Evolutionary conservation across 2,888 invertebrate genomes (phyloP).

Genomic region (Trissoscelio sp.): DNA sequence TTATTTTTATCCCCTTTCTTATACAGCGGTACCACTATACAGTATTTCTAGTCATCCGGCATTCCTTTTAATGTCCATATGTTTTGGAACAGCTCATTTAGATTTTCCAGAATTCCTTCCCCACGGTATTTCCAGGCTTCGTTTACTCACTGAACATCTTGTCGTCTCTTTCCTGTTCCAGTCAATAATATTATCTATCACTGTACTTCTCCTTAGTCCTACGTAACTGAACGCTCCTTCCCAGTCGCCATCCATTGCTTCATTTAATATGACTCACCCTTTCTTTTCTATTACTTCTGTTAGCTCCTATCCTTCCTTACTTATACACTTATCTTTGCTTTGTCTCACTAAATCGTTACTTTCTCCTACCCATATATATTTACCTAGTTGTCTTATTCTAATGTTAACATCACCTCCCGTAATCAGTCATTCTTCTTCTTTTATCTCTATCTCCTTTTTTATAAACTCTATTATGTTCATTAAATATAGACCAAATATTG

Average conservation of each 20-base stretch:
- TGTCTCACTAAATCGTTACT: too few species aligned
- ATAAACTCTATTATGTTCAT: too few species aligned
- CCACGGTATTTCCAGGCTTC: slow-evolving; percentile 63
- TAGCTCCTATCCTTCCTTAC: slow-evolving; percentile 43
- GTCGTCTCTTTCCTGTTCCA: too few species aligned
- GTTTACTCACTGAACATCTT: slow-evolving; percentile 19
- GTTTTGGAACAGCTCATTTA: neutral
- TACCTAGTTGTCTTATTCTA: too few species aligned
- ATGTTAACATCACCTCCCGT: too few species aligned
- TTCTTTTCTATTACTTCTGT: slow-evolving; percentile 42
- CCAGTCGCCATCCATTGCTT: slow-evolving; percentile 51
- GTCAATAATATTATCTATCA: slow-evolving; percentile 63
- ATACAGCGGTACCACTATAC: slow-evolving; percentile 58
- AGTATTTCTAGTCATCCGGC: slow-evolving; percentile 58
- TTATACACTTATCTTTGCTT: slow-evolving; percentile 2
- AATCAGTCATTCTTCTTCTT: too few species aligned
- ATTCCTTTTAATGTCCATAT: slow-evolving; percentile 52
- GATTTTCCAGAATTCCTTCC: neutral
- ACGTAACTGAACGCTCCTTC: slow-evolving; percentile 62
- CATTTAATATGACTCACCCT: slow-evolving; percentile 64
- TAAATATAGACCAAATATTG: too few species aligned
- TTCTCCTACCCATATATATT: too few species aligned
- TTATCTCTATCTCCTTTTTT: too few species aligned
- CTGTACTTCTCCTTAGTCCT: slow-evolving; percentile 49
- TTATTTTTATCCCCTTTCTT: slow-evolving; percentile 57